Evolutionary conservation across 1,140 invertebrate genomes (phyloP).

Genomic region (Papilio aristodemus): DNA sequence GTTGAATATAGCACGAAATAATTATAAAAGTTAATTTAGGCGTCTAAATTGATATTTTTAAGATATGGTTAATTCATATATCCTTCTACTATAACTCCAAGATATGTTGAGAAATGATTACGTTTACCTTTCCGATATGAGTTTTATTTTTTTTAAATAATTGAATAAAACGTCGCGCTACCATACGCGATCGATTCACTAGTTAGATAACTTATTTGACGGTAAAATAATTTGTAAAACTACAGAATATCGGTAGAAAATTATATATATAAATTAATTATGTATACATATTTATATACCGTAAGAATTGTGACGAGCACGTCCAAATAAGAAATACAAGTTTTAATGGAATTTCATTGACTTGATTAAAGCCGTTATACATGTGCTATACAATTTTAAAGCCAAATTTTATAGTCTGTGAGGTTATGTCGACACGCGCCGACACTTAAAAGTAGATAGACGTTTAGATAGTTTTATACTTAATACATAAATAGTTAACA

Average conservation of each 20-base stretch:
- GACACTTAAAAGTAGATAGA: conserved; percentile 71
- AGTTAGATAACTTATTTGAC: conserved; percentile 61
- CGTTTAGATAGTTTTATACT: conserved; percentile 70
- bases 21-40: neutral
- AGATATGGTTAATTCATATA: conserved; percentile 45
- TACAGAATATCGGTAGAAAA: conserved; percentile 77
- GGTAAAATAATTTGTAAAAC: conserved; percentile 74
- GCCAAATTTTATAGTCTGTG: conserved; percentile 78
- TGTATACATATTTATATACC: conserved; percentile 68
- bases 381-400: conserved; percentile 78
- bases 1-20: neutral
- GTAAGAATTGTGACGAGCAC: conserved; percentile 58
- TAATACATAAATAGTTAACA: conserved; percentile 77
- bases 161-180: conserved; percentile 63
- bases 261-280: conserved; percentile 70
- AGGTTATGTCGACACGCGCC: conserved; percentile 69
- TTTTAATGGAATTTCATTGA: conserved; percentile 66
- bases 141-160: conserved; percentile 54
- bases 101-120: conserved; percentile 41
- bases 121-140: conserved; percentile 34
- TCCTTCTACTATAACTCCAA: conserved; percentile 35
- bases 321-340: conserved; percentile 64
- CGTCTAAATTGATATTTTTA: conserved; percentile 14
- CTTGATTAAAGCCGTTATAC: conserved; percentile 76
- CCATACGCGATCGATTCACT: conserved; percentile 54